These are phyloP conservation scores for Epirrhoe tristata DNA, from an alignment of 2,888 invertebrate species.

Conservation along the genomic window DNA sequence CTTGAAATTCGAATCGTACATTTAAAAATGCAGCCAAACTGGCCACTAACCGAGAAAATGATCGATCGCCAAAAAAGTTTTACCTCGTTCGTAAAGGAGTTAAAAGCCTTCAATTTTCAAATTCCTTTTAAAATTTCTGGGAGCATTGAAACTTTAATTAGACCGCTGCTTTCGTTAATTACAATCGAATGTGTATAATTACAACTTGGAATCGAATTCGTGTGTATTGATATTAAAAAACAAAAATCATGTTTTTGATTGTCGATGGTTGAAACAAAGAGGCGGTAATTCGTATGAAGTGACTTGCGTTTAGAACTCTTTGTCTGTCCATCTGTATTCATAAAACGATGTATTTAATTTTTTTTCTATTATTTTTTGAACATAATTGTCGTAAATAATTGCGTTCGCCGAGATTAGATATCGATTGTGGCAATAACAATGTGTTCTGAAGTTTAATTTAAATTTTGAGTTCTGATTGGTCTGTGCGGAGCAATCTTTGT, in stretches of 20 bases:
- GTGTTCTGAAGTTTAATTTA: conserved; percentile 55
- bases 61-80: conserved; percentile 47
- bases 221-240: conserved; percentile 70
- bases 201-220: conserved; percentile 68
- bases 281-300: conserved; percentile 81
- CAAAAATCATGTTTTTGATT: conserved; percentile 68
- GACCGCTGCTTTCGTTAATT: conserved; percentile 63
- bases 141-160: conserved; percentile 70
- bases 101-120: conserved; percentile 54
- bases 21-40: conserved; percentile 43
- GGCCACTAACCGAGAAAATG: conserved; percentile 45
- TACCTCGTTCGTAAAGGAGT: conserved; percentile 45
- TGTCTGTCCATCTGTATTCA: conserved; percentile 73
- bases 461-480: conserved; percentile 54
- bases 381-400: conserved; percentile 80
- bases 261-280: conserved; percentile 78
- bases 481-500: conserved; percentile 44
- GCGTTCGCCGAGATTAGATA: conserved; percentile 58
- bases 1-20: conserved; percentile 36
- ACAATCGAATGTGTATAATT: conserved; percentile 69
- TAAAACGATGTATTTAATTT: conserved; percentile 70
- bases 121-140: conserved; percentile 51
- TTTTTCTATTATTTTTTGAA: conserved; percentile 58
- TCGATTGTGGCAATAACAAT: conserved; percentile 59
- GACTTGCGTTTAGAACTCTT: conserved; percentile 78